Evolutionary conservation across 2,113 vertebrate genomes (phyloP).

Genomic region (Myodes glareolus): DNA sequence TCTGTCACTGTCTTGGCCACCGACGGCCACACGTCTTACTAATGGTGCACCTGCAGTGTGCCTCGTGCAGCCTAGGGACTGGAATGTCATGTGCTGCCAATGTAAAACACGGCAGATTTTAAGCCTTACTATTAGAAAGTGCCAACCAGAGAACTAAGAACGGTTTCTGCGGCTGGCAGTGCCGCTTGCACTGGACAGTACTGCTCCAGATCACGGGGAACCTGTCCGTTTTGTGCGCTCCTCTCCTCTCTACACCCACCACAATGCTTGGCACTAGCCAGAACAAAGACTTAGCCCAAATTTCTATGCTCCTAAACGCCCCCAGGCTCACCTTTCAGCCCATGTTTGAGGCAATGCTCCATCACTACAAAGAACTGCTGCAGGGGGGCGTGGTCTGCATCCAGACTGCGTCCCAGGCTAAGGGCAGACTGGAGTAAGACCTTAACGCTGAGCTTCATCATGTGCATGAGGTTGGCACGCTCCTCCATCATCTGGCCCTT

Average conservation of each 20-base stretch:
- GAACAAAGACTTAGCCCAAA: background rate
- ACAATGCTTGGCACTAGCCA: background rate
- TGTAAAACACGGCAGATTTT: background rate
- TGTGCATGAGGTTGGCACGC: constrained; percentile 95
- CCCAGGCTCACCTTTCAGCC: constrained; percentile 92
- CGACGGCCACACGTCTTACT: background rate
- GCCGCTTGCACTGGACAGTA: background rate
- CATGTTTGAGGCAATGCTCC: constrained; percentile 98
- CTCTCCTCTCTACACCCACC: background rate
- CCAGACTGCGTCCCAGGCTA: constrained; percentile 94
- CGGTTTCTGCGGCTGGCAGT: background rate
- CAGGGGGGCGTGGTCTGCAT: constrained; percentile 95
- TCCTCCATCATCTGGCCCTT: constrained; percentile 92
- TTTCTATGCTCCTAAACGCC: background rate
- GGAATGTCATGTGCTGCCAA: background rate
- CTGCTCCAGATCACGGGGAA: background rate
- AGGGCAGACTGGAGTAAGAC: constrained; percentile 96
- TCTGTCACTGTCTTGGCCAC: background rate
- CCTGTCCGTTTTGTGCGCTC: background rate
- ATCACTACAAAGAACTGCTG: constrained; percentile 98
- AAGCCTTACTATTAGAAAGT: background rate
- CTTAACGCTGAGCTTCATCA: constrained; percentile 98
- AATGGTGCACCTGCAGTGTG: background rate
- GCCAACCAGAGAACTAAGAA: background rate
- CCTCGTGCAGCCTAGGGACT: background rate